A percentile compares a stretch with the other conserved stretches of the same genome.
Conservation (phyloP, 2,888 invertebrate genomes). For the Chelonus formosanus region DNA sequence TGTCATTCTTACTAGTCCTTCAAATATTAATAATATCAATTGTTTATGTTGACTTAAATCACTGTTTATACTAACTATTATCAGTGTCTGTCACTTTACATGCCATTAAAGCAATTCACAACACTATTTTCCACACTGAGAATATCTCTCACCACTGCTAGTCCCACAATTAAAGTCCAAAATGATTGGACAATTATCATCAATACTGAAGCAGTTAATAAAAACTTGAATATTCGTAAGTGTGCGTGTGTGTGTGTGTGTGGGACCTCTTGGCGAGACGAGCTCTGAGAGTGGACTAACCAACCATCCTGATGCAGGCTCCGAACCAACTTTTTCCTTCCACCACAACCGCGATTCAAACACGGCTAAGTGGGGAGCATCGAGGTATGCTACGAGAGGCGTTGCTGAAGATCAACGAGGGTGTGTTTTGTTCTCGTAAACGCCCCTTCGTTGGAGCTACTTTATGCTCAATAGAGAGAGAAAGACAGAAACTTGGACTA, state of each 20-base stretch:
- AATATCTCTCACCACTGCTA: constrained; percentile 4
- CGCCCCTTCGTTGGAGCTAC: constrained; percentile 33
- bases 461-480: constrained; percentile 3
- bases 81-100: constrained; percentile 12
- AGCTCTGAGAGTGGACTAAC: constrained; percentile 62
- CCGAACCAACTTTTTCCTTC: constrained; percentile 54
- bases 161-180: neutral
- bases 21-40: neutral
- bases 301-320: constrained; percentile 48
- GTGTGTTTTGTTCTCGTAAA: constrained; percentile 35
- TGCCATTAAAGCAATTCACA: neutral
- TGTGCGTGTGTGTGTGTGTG: constrained; percentile 24
- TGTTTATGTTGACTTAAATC: neutral
- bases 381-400: constrained; percentile 32
- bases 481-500: constrained; percentile 7
- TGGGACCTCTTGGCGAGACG: constrained; percentile 52
- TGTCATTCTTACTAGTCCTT: constrained; percentile 53
- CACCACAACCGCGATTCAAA: constrained; percentile 31
- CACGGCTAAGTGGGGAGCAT: constrained; percentile 33
- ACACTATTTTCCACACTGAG: constrained; percentile 1
- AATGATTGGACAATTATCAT: neutral
- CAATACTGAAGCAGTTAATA: neutral
- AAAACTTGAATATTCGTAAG: neutral
- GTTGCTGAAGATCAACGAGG: constrained; percentile 35
- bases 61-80: constrained; percentile 5